Percentiles rank a stretch among this genome's conserved stretches.
phyloP scores from a whole-genome alignment of 2,113 vertebrate genomes.

The Callopanchax toddi region DNA sequence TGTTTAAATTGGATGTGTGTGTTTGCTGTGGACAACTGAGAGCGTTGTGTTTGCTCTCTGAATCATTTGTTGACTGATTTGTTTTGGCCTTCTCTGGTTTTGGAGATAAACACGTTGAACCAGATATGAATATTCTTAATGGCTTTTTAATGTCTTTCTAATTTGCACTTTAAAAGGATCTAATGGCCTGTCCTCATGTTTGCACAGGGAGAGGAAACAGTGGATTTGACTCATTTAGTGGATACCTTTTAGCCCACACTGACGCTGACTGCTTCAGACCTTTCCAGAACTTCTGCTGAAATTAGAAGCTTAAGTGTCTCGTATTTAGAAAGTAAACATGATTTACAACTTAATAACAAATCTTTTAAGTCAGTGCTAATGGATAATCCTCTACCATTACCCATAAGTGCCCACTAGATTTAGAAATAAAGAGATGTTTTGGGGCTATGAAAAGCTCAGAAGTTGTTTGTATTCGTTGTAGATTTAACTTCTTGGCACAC shows the following conservation, averaged over 20 bases:
- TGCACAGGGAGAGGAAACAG: slow-evolving; percentile 46
- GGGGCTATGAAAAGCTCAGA: too few relatives aligned
- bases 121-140: slow-evolving; percentile 72
- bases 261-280: slow-evolving; percentile 14
- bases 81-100: slow-evolving; percentile 58
- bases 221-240: slow-evolving; percentile 38
- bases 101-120: slow-evolving; percentile 58
- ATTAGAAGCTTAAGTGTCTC: not conserved
- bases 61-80: slow-evolving; percentile 60
- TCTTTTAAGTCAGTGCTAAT: not conserved
- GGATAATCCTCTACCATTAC: too few relatives aligned
- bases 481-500: too few relatives aligned
- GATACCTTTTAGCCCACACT: slow-evolving; percentile 39
- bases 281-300: not conserved
- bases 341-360: not conserved
- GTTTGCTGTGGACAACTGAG: slow-evolving; percentile 6
- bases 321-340: not conserved
- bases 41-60: slow-evolving; percentile 24
- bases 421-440: too few relatives aligned
- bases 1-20: not conserved
- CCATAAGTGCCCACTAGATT: too few relatives aligned
- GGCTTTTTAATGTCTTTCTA: slow-evolving; percentile 73
- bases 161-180: slow-evolving; percentile 66
- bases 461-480: too few relatives aligned
- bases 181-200: slow-evolving; percentile 68